Percentiles rank a stretch among this genome's conserved stretches.
These are phyloP conservation scores for Drosophila rhopaloa DNA, from an alignment of 1,140 invertebrate genomes.

Conservation along the genomic window DNA sequence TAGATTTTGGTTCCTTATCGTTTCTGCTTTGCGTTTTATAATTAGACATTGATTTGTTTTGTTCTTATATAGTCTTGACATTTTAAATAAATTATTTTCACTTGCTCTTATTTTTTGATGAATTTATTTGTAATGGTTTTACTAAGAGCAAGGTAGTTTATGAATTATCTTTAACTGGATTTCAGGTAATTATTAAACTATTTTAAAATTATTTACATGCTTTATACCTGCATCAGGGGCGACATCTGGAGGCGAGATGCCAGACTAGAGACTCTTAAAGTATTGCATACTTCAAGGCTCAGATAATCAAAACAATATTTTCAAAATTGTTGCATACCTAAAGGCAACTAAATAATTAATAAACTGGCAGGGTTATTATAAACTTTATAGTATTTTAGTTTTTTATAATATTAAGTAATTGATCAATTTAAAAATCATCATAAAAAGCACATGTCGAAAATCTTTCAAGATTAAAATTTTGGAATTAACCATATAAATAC, in stretches of 20 bases:
- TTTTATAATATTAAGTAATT: neutral
- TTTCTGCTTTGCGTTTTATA: neutral
- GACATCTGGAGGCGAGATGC: constrained; percentile 2
- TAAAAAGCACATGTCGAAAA: neutral
- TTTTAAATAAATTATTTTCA: no score
- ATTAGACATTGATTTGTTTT: no score
- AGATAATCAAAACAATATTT: accelerated
- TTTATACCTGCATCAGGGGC: neutral
- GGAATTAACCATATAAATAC: neutral
- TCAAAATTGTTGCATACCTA: constrained; percentile 22
- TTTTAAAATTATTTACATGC: neutral
- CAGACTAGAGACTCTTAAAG: neutral
- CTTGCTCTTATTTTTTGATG: no score
- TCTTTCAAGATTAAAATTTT: no score
- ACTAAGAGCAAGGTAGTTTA: no score
- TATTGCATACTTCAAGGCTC: constrained; percentile 22
- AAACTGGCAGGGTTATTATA: no score
- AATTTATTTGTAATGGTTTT: no score
- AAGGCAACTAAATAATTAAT: neutral
- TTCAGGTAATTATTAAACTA: neutral
- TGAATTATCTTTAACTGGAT: no score
- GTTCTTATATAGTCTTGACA: no score
- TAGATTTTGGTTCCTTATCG: neutral
- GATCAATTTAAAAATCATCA: neutral
- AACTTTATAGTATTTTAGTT: no score